phyloP scores from a whole-genome alignment of 2,888 invertebrate species.

The Bruchidius siliquastri region DNA sequence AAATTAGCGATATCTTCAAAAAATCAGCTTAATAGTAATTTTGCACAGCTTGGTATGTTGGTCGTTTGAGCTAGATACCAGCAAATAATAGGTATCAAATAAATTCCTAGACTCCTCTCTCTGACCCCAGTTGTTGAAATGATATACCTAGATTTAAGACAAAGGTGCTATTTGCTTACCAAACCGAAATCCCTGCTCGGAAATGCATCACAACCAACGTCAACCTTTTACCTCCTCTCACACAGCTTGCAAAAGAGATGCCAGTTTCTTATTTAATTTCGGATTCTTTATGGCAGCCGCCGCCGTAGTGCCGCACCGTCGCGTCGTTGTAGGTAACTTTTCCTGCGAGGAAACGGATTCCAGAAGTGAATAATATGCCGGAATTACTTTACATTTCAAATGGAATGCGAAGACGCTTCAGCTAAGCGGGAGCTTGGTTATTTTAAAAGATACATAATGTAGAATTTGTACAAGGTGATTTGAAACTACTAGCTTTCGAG shows the following conservation, averaged over 20 bases:
- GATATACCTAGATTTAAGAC: not conserved
- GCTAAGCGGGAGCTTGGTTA: not conserved
- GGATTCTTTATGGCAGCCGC: not conserved
- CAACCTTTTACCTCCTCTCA: not conserved
- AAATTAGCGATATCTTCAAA: too few species aligned
- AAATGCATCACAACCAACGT: not conserved
- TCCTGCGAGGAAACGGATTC: not conserved
- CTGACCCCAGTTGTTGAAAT: not conserved
- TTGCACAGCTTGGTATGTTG: too few species aligned
- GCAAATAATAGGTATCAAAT: too few species aligned
- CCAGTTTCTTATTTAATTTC: not conserved
- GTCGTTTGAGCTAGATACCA: too few species aligned
- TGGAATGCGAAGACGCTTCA: not conserved
- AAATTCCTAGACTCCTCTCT: too few species aligned
- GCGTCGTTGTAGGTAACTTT: not conserved
- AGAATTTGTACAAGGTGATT: not conserved
- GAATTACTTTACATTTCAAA: slow-evolving; percentile 4
- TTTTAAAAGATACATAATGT: not conserved
- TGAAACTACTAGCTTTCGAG: not conserved
- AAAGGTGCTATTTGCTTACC: not conserved
- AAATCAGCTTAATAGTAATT: too few species aligned
- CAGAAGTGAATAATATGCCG: not conserved
- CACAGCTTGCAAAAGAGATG: not conserved
- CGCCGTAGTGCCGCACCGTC: not conserved
- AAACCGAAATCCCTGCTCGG: not conserved